Percentiles rank a stretch among this genome's conserved stretches.
Evolutionary conservation across 1,140 invertebrate genomes (phyloP).

Genomic region (Microvelia longipes): DNA sequence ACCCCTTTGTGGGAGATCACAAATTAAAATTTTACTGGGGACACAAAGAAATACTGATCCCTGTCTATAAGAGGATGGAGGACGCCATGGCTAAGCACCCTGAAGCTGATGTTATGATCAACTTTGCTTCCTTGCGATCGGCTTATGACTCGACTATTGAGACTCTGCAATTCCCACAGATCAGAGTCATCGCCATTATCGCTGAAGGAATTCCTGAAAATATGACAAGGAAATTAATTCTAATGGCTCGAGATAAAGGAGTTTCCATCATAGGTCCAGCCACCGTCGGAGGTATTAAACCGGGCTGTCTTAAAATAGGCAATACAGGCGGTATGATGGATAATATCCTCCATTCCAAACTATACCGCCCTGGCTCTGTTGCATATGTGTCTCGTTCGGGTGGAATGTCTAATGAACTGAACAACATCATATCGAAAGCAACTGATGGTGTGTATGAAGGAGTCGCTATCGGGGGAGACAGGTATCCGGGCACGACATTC

Average conservation of each 20-base stretch:
- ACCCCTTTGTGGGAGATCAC: slow-evolving; percentile 97
- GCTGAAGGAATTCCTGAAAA: slow-evolving; percentile 98
- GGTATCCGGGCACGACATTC: slow-evolving; percentile 96
- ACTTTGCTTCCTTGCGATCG: slow-evolving; percentile 93
- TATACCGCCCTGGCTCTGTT: slow-evolving; percentile 88
- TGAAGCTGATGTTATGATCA: slow-evolving; percentile 93
- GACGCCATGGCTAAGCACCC: slow-evolving; percentile 91
- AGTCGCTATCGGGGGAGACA: slow-evolving; percentile 97
- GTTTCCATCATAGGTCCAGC: slow-evolving; percentile 91
- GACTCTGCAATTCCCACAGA: slow-evolving; percentile 80
- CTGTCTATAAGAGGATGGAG: slow-evolving; percentile 94
- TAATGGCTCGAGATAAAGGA: slow-evolving; percentile 62
- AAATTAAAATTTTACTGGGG: slow-evolving; percentile 99
- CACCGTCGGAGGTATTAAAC: slow-evolving; percentile 95
- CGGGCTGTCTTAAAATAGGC: slow-evolving; percentile 98
- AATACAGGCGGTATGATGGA: slow-evolving; percentile 99
- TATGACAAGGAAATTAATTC: slow-evolving; percentile 86
- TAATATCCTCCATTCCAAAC: slow-evolving; percentile 93
- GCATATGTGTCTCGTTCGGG: slow-evolving; percentile 97
- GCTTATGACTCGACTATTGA: slow-evolving; percentile 96
- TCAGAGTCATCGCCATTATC: slow-evolving; percentile 94
- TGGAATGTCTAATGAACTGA: slow-evolving; percentile 98
- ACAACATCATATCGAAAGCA: slow-evolving; percentile 94
- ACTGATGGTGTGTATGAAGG: slow-evolving; percentile 97
- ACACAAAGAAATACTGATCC: slow-evolving; percentile 91